phyloP scores from a whole-genome alignment of 2,113 vertebrate species.

The Struthio camelus region DNA sequence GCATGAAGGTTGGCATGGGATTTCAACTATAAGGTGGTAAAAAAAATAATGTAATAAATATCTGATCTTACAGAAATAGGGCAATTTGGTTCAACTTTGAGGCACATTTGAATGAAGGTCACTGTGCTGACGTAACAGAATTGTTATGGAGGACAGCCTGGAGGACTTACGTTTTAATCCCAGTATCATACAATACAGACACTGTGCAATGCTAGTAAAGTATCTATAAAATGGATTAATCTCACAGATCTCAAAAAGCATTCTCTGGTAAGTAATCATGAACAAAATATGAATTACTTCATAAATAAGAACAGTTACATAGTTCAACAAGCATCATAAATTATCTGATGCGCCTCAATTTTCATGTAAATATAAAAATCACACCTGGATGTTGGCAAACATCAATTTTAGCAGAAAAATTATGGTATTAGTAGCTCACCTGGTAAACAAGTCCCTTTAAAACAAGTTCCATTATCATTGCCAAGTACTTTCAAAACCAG shows the following conservation, averaged over 20 bases:
- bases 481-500: not conserved
- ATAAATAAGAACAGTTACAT: too few species aligned
- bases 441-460: not conserved
- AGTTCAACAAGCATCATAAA: not conserved
- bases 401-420: not conserved
- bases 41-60: not conserved
- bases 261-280: not conserved
- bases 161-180: not conserved
- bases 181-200: not conserved
- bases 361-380: not conserved
- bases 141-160: not conserved
- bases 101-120: not conserved
- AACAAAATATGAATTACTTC: not conserved
- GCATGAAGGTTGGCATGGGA: not conserved
- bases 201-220: not conserved
- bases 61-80: not conserved
- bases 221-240: not conserved
- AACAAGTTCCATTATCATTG: not conserved
- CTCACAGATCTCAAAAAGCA: not conserved
- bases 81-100: not conserved
- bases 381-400: not conserved
- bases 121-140: not conserved
- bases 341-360: not conserved
- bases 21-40: not conserved
- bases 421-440: not conserved